These are phyloP conservation scores for Blastobasis adustella DNA, from an alignment of 2,888 invertebrate genomes.

Conservation along the genomic window DNA sequence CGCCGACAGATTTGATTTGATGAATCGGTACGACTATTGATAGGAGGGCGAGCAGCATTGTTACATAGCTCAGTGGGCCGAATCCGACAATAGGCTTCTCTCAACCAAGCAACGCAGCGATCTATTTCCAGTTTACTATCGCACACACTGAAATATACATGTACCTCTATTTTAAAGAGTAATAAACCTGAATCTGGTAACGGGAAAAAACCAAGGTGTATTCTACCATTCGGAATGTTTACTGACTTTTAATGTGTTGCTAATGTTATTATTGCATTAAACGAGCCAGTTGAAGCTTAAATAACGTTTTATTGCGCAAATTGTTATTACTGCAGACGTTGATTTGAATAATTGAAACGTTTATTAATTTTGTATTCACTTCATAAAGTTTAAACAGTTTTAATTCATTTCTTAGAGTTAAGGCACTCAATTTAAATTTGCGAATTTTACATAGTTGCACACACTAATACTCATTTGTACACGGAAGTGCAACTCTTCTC, in stretches of 20 bases:
- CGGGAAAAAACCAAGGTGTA: slow-evolving; percentile 37
- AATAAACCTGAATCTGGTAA: slow-evolving; percentile 41
- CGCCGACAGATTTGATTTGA: too few relatives aligned
- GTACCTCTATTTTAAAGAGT: slow-evolving; percentile 29
- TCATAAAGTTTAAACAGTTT: too few relatives aligned
- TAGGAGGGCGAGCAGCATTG: not conserved
- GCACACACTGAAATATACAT: slow-evolving; percentile 27
- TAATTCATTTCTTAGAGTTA: too few relatives aligned
- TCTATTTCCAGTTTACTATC: slow-evolving; percentile 39
- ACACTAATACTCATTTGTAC: too few relatives aligned
- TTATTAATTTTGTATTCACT: too few relatives aligned
- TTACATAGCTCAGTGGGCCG: not conserved
- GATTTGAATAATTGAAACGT: too few relatives aligned
- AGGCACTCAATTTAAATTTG: too few relatives aligned
- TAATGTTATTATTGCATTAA: slow-evolving; percentile 27
- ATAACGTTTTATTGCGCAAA: slow-evolving; percentile 27
- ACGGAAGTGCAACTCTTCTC: too few relatives aligned
- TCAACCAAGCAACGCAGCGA: slow-evolving; percentile 12
- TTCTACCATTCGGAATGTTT: slow-evolving; percentile 39
- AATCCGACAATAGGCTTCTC: slow-evolving; percentile 31
- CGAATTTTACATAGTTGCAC: too few relatives aligned
- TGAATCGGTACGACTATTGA: too few relatives aligned
- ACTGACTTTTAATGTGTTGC: slow-evolving; percentile 32
- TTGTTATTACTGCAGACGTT: slow-evolving; percentile 18
- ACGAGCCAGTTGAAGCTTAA: slow-evolving; percentile 27